A percentile compares a stretch with the other conserved stretches of the same genome.
Conservation (phyloP, 2,113 vertebrate species). For the Siniperca chuatsi region DNA sequence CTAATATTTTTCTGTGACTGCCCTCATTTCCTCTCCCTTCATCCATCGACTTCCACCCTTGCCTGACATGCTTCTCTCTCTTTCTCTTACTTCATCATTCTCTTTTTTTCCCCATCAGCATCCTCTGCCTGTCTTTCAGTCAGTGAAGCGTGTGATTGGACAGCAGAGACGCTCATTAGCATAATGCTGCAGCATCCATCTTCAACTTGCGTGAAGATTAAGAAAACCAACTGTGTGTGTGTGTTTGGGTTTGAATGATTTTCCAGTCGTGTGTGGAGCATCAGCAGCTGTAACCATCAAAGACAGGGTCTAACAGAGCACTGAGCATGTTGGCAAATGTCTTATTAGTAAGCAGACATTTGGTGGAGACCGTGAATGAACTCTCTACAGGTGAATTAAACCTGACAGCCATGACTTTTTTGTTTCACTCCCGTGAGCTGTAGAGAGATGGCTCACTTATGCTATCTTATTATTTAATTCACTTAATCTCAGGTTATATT, state of each 20-base stretch:
- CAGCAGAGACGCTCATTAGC: constrained; percentile 70
- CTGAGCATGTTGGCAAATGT: constrained; percentile 49
- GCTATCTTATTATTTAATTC: constrained; percentile 19
- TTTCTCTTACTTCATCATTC: constrained; percentile 23
- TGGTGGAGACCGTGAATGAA: constrained; percentile 16
- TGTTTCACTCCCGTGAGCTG: constrained; percentile 3
- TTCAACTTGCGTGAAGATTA: constrained; percentile 61
- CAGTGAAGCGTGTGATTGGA: constrained; percentile 76
- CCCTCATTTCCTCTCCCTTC: constrained; percentile 16
- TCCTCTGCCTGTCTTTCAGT: constrained; percentile 54
- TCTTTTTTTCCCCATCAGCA: constrained; percentile 39
- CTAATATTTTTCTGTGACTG: constrained; percentile 3
- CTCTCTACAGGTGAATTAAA: constrained; percentile 41
- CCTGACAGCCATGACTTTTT: constrained; percentile 21
- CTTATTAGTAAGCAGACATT: constrained; percentile 51
- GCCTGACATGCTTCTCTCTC: background rate
- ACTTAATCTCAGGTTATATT: constrained; percentile 13
- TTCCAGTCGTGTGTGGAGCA: constrained; percentile 22
- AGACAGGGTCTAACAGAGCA: constrained; percentile 15
- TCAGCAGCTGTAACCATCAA: constrained; percentile 31
- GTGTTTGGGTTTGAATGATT: constrained; percentile 23
- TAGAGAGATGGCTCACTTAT: constrained; percentile 25
- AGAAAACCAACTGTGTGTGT: constrained; percentile 26
- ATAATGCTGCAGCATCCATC: constrained; percentile 65
- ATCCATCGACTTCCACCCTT: constrained; percentile 24